Evolutionary conservation across 2,888 invertebrate species (phyloP), one percentile per base, ranked within the genome.

Genomic region (Morinoia aosen): DNA sequence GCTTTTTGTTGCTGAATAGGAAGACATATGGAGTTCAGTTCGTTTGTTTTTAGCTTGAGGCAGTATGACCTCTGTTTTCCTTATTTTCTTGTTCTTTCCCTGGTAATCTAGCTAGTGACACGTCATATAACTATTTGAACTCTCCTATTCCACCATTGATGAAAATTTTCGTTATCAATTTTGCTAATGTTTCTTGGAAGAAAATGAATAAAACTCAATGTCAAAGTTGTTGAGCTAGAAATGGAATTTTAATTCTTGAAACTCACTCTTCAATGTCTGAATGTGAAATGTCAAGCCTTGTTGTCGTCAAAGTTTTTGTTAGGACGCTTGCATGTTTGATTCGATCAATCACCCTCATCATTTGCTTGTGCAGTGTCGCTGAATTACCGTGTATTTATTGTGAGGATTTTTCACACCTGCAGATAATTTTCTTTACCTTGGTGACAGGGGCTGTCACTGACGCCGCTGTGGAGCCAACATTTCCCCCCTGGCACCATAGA

Each of bases 381-480:
- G 76, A 48, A 48, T 19, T 33, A 33, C 16, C 19, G 76, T 76
- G 19, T 76, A 16, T 16, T 25, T 76, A 25, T 16, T 76, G 76
- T 76, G 25, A 33, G 25, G 76, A 25, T 76, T 76, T 76, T 16
- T 16, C 61, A 16, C 12, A 12, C 12, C 61, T 61, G 25, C 33
- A 33, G 76, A 76, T 25, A 76, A 76, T 76, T 76, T 76, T 19
- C 76, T 76, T 33, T 19, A 8, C 40, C 19, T 48, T 90, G 40
- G 16, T 19, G 11, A 40, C 94, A 96, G 96, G 95, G 88, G 56
- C 93, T 96, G 56, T 95, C 64, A 40, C 95, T 96, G 61, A 95
- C 95, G 88, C 96, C 96, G 76, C 96, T 96, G n/a, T 96, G 96
- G 96, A 93, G 64, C 25, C 95, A 95, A n/a, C 88, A 95, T 48